Conservation (phyloP, 2,888 invertebrate species). For the Andrena bicolor region DNA sequence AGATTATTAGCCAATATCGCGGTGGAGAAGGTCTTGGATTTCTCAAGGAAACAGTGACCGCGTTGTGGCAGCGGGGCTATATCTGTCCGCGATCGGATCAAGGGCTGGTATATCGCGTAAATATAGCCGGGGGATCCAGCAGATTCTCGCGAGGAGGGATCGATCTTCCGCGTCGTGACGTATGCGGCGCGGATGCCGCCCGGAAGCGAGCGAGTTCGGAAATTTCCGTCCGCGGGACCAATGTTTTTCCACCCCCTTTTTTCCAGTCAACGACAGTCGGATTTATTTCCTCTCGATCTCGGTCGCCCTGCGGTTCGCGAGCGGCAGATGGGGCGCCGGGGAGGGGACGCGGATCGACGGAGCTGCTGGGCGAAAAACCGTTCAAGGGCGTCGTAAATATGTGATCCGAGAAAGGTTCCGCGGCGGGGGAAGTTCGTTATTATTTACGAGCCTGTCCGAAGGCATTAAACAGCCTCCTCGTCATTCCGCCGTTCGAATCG, state of each 20-base stretch:
- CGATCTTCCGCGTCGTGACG: constrained; percentile 22
- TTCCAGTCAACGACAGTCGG: constrained; percentile 16
- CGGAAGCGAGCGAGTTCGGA: constrained; percentile 34
- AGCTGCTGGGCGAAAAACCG: not conserved
- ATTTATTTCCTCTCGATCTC: constrained; percentile 29
- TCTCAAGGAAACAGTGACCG: constrained; percentile 12
- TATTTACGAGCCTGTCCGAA: constrained; percentile 22
- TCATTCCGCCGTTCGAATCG: constrained; percentile 3
- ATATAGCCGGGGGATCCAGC: constrained; percentile 12
- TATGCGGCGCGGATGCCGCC: constrained; percentile 17
- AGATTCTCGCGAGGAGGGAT: not conserved
- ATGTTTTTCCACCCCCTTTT: constrained; percentile 4
- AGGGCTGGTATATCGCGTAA: constrained; percentile 19
- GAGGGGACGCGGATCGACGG: not conserved
- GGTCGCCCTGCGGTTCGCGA: not conserved
- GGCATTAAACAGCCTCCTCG: constrained; percentile 26
- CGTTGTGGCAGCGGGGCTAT: not conserved
- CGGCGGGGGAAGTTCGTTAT: constrained; percentile 20
- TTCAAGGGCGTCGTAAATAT: constrained; percentile 39
- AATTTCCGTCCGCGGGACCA: constrained; percentile 26
- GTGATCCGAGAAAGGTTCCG: constrained; percentile 22
- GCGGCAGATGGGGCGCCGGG: not conserved
- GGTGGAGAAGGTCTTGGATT: constrained; percentile 23
- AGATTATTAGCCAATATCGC: constrained; percentile 54
- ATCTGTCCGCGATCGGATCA: not conserved